These are phyloP conservation scores for Chouioia cunea DNA, from an alignment of 2,888 invertebrate species.

Conservation along the genomic window DNA sequence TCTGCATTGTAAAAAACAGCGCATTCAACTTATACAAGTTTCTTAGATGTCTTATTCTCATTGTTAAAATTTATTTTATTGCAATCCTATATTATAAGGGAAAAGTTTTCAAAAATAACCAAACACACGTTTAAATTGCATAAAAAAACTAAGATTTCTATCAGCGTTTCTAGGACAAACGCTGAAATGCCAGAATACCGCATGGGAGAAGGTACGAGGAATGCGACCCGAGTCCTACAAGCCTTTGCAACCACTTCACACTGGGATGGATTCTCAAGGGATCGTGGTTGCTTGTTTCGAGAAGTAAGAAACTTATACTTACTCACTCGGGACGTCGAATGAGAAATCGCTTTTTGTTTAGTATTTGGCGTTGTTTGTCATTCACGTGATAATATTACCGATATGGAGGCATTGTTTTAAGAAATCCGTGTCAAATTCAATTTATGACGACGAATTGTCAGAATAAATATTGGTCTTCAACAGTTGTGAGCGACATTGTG, in stretches of 20 bases:
- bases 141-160: too few species aligned
- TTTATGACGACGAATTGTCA: too few species aligned
- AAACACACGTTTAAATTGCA: background rate
- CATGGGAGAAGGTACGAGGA: slow-evolving; percentile 63
- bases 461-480: too few species aligned
- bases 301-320: slow-evolving; percentile 52
- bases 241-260: slow-evolving; percentile 52
- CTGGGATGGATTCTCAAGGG: slow-evolving; percentile 59
- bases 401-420: too few species aligned
- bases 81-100: background rate
- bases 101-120: background rate
- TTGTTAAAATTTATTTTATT: background rate
- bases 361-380: slow-evolving; percentile 11
- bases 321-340: slow-evolving; percentile 1
- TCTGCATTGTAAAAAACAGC: too few species aligned
- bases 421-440: too few species aligned
- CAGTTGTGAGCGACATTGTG: too few species aligned
- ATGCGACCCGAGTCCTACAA: slow-evolving; percentile 58
- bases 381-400: background rate
- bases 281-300: slow-evolving; percentile 60
- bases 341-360: slow-evolving; percentile 12
- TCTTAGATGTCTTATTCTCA: too few species aligned
- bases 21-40: too few species aligned
- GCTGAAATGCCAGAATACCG: slow-evolving; percentile 52
- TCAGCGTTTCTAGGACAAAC: slow-evolving; percentile 52